phyloP scores from a whole-genome alignment of 2,797 vertebrate genomes.

The Mustela erminea region DNA sequence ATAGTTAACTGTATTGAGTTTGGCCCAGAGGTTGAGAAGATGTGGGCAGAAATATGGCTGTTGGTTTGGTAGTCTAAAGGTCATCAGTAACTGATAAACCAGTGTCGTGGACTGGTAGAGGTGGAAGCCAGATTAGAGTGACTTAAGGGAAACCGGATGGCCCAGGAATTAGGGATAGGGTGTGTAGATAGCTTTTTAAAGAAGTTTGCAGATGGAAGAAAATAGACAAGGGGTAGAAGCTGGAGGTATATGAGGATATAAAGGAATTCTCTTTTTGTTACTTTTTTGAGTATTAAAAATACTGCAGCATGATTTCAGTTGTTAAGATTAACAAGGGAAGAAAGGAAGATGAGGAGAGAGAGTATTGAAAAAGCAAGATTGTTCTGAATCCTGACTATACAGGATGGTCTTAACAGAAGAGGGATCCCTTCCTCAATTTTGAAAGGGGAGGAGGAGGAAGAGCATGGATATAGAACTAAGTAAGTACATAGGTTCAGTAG shows the following conservation, averaged over 20 bases:
- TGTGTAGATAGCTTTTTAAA: slow-evolving; percentile 9
- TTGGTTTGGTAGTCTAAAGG: slow-evolving; percentile 14
- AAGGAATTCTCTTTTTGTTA: background rate
- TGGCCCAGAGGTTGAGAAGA: background rate
- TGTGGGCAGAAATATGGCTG: slow-evolving; percentile 1
- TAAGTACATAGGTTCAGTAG: background rate
- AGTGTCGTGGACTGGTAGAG: background rate
- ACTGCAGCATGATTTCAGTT: slow-evolving; percentile 32
- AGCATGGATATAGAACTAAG: background rate
- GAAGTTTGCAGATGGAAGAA: background rate
- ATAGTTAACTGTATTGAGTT: background rate
- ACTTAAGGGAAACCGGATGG: background rate
- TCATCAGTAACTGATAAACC: background rate
- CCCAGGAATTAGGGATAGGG: background rate
- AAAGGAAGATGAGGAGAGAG: background rate
- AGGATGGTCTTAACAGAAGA: background rate
- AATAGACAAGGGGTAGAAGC: background rate
- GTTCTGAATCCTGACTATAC: background rate
- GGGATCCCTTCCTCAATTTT: background rate
- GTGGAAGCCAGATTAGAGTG: slow-evolving; percentile 33
- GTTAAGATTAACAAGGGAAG: background rate
- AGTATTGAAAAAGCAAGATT: background rate
- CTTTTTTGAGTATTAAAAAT: background rate
- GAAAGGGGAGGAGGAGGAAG: background rate
- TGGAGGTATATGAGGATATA: background rate